phyloP scores from a whole-genome alignment of 2,888 invertebrate species.

The Pediacus dermestoides region DNA sequence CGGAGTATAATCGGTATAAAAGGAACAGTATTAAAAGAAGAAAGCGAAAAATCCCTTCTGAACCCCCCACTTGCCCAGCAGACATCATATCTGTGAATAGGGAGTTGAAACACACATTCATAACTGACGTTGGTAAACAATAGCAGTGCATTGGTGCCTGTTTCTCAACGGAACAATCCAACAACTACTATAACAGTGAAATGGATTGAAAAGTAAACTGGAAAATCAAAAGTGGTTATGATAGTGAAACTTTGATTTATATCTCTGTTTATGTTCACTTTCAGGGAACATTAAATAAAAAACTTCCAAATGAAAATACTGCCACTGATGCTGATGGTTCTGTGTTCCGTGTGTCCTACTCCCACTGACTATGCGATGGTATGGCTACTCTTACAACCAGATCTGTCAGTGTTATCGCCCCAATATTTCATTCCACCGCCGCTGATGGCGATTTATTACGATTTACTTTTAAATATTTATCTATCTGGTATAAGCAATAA shows the following conservation, averaged over 20 bases:
- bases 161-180: constrained; percentile 13
- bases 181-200: constrained; percentile 24
- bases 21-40: constrained; percentile 8
- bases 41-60: constrained; percentile 7
- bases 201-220: constrained; percentile 33
- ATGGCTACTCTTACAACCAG: not conserved
- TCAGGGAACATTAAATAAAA: constrained; percentile 28
- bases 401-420: constrained; percentile 7
- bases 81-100: constrained; percentile 20
- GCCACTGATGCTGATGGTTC: too few relatives aligned
- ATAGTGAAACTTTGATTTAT: constrained; percentile 41
- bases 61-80: not conserved
- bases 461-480: constrained; percentile 8
- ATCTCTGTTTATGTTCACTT: constrained; percentile 31
- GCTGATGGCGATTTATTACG: constrained; percentile 9
- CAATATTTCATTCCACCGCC: constrained; percentile 4
- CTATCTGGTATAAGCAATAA: constrained; percentile 5
- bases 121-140: constrained; percentile 33
- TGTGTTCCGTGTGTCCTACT: not conserved
- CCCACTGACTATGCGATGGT: not conserved
- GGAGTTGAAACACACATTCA: constrained; percentile 28
- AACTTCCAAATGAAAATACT: constrained; percentile 24
- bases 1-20: constrained; percentile 5
- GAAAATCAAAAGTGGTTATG: constrained; percentile 35
- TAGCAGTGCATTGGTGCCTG: constrained; percentile 18